Conservation (phyloP, 2,797 vertebrate genomes). For the Acanthornis magna region DNA sequence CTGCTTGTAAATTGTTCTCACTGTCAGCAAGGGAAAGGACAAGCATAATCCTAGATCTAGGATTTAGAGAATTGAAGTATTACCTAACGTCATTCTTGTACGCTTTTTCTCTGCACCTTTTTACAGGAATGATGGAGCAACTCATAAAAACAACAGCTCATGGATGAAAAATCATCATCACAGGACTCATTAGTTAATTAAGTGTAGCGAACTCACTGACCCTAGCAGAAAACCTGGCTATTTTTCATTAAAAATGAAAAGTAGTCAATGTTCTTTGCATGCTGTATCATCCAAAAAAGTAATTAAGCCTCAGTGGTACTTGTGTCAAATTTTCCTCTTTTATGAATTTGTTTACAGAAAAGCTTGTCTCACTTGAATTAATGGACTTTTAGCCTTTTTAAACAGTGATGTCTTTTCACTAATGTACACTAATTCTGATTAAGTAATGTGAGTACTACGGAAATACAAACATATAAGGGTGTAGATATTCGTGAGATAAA, state of each 20-base stretch:
- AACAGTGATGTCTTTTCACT: not conserved
- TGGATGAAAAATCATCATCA: not conserved
- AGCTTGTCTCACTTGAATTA: not conserved
- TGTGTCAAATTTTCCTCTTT: not conserved
- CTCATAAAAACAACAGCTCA: not conserved
- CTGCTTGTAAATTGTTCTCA: not conserved
- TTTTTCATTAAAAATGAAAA: slow-evolving; percentile 28
- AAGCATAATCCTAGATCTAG: not conserved
- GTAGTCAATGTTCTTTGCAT: not conserved
- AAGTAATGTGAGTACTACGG: not conserved
- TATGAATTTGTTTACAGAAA: not conserved
- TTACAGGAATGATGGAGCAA: not conserved
- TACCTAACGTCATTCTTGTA: not conserved
- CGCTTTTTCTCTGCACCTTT: not conserved
- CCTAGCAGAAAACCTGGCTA: not conserved
- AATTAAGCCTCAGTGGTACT: not conserved
- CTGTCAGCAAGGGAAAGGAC: not conserved
- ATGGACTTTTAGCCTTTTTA: not conserved
- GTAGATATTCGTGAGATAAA: not conserved
- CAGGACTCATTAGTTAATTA: slow-evolving; percentile 12
- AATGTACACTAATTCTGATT: not conserved
- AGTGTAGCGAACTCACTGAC: not conserved
- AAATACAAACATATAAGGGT: not conserved
- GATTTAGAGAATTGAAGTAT: not conserved
- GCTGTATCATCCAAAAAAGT: not conserved